These are phyloP conservation scores for Steinernema hermaphroditum DNA, from an alignment of 2,888 invertebrate genomes.

Conservation along the genomic window DNA sequence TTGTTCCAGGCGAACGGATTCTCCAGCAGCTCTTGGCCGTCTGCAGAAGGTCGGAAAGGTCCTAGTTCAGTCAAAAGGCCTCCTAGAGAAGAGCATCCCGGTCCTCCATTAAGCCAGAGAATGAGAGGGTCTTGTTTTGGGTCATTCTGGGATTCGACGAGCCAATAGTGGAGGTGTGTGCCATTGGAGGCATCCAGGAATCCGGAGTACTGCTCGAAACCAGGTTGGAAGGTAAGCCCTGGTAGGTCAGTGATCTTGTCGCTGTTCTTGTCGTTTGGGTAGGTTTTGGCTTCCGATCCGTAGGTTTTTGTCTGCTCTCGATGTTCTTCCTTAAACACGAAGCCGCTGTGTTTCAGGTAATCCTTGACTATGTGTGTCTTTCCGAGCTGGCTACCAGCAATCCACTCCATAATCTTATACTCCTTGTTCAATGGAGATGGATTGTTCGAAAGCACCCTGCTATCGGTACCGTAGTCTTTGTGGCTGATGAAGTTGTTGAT, in stretches of 20 bases:
- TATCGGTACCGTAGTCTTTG: constrained; percentile 44
- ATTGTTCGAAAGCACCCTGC: constrained; percentile 19
- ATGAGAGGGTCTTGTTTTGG: constrained; percentile 67
- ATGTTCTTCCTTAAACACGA: not conserved
- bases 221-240: constrained; percentile 53
- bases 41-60: constrained; percentile 65
- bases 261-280: constrained; percentile 11
- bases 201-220: constrained; percentile 69
- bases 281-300: not conserved
- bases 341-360: too few species aligned
- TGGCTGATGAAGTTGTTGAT: constrained; percentile 72
- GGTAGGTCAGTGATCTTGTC: constrained; percentile 51
- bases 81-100: constrained; percentile 66
- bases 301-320: too few species aligned
- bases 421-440: constrained; percentile 34
- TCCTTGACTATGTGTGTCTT: too few species aligned
- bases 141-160: constrained; percentile 54
- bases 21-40: constrained; percentile 53
- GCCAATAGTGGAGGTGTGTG: constrained; percentile 68
- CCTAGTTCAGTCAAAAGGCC: constrained; percentile 68
- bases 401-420: constrained; percentile 34
- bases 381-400: too few species aligned
- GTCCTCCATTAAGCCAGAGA: constrained; percentile 68
- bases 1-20: constrained; percentile 64
- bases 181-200: constrained; percentile 57